Percentiles rank a stretch among this genome's conserved stretches.
These are phyloP conservation scores for Phyllopteryx taeniolatus DNA, from an alignment of 2,113 vertebrate species.

Conservation along the genomic window DNA sequence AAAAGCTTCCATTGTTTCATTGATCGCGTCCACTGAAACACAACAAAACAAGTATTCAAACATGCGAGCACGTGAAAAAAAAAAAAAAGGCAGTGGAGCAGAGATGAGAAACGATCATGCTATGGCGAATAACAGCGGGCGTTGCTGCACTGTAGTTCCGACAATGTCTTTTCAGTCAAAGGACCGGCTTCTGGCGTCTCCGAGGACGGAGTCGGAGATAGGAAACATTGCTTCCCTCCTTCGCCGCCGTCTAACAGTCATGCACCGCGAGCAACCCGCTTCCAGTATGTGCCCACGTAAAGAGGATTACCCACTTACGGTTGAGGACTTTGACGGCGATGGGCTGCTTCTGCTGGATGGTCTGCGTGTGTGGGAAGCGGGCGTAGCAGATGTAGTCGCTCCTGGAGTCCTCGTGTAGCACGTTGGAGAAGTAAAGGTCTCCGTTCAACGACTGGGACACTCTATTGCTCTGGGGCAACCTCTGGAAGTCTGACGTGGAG, in stretches of 20 bases:
- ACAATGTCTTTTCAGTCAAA: constrained; percentile 62
- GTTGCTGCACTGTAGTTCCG: constrained; percentile 45
- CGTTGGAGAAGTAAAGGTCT: constrained; percentile 97
- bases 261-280: background rate
- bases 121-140: constrained; percentile 30
- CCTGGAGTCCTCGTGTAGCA: constrained; percentile 84
- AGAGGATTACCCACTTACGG: constrained; percentile 75
- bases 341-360: constrained; percentile 98
- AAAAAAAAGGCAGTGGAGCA: background rate
- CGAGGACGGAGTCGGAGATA: constrained; percentile 42
- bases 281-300: background rate
- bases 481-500: constrained; percentile 84
- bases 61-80: constrained; percentile 62
- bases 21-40: constrained; percentile 99
- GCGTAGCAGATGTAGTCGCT: constrained; percentile 98
- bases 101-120: constrained; percentile 5
- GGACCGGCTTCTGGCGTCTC: constrained; percentile 36
- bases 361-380: constrained; percentile 96
- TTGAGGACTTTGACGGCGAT: constrained; percentile 89
- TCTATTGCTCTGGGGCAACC: constrained; percentile 85
- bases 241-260: constrained; percentile 18
- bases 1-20: constrained; percentile 99
- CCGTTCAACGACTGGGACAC: constrained; percentile 96
- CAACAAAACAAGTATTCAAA: constrained; percentile 83
- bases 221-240: constrained; percentile 52